phyloP scores from a whole-genome alignment of 2,797 vertebrate genomes.

The Enteromius fasciolatus region DNA sequence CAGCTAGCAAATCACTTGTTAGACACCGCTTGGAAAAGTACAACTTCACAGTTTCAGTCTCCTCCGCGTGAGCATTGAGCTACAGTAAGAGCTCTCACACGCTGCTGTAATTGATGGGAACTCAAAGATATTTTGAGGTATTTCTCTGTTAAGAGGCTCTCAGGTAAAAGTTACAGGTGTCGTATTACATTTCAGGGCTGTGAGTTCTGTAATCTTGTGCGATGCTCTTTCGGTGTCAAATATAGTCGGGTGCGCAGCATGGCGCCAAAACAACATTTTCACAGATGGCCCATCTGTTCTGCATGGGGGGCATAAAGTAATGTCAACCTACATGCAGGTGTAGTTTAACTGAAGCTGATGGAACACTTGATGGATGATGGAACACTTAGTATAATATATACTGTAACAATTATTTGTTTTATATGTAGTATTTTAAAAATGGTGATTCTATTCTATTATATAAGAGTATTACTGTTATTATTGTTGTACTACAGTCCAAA shows the following conservation, averaged over 20 bases:
- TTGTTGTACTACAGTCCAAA: not conserved
- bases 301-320: not conserved
- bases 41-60: slow-evolving; percentile 38
- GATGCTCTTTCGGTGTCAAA: slow-evolving; percentile 26
- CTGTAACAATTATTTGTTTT: not conserved
- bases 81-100: slow-evolving; percentile 6
- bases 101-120: slow-evolving; percentile 13
- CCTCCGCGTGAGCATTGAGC: slow-evolving; percentile 24
- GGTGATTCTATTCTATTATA: not conserved
- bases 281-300: slow-evolving; percentile 23
- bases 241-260: not conserved
- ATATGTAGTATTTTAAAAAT: not conserved
- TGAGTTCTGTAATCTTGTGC: slow-evolving; percentile 20
- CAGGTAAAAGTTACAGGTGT: slow-evolving; percentile 30
- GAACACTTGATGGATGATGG: not conserved
- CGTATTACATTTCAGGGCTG: not conserved
- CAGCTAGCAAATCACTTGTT: slow-evolving; percentile 32
- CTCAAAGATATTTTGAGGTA: not conserved
- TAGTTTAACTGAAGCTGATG: not conserved
- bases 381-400: not conserved
- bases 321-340: not conserved
- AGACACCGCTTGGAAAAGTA: slow-evolving; percentile 29
- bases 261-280: not conserved
- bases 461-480: not conserved
- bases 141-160: slow-evolving; percentile 27